Evolutionary conservation across 2,888 invertebrate species (phyloP).

Genomic region (Odontothrips loti): DNA sequence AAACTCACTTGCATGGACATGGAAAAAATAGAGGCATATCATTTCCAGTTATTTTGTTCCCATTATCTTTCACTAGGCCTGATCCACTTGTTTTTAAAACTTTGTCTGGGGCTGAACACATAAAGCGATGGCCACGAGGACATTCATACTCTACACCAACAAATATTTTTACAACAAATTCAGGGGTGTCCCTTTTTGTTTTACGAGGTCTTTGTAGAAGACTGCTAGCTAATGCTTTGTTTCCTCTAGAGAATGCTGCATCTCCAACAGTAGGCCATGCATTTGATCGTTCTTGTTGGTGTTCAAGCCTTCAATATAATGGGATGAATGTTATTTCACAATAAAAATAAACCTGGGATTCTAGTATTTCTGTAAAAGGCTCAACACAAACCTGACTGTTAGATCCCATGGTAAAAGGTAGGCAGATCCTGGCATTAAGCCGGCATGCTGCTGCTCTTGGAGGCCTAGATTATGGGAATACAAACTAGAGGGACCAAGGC

Average conservation of each 20-base stretch:
- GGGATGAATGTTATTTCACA: constrained; percentile 18
- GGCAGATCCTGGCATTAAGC: constrained; percentile 83
- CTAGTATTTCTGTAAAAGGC: constrained; percentile 42
- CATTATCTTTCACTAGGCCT: constrained; percentile 74
- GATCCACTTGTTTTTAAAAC: constrained; percentile 67
- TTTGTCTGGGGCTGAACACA: constrained; percentile 82
- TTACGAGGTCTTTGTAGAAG: not conserved
- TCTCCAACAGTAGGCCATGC: constrained; percentile 48
- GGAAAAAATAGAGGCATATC: constrained; percentile 87
- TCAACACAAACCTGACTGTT: constrained; percentile 52
- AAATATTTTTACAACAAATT: constrained; percentile 81
- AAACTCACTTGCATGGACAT: constrained; percentile 69
- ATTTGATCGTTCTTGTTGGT: constrained; percentile 46
- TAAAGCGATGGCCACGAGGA: constrained; percentile 92
- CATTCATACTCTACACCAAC: constrained; percentile 97
- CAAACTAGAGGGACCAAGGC: constrained; percentile 81
- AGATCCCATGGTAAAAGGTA: constrained; percentile 94
- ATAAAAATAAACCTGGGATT: constrained; percentile 42
- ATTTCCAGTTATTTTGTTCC: constrained; percentile 74
- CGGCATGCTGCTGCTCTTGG: constrained; percentile 75
- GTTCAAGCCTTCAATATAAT: constrained; percentile 43
- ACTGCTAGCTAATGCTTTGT: not conserved
- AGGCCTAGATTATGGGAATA: constrained; percentile 86
- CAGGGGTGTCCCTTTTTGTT: constrained; percentile 46
- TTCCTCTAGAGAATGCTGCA: constrained; percentile 32